Conservation (phyloP, 2,113 vertebrate species). For the Lutjanus erythropterus region DNA sequence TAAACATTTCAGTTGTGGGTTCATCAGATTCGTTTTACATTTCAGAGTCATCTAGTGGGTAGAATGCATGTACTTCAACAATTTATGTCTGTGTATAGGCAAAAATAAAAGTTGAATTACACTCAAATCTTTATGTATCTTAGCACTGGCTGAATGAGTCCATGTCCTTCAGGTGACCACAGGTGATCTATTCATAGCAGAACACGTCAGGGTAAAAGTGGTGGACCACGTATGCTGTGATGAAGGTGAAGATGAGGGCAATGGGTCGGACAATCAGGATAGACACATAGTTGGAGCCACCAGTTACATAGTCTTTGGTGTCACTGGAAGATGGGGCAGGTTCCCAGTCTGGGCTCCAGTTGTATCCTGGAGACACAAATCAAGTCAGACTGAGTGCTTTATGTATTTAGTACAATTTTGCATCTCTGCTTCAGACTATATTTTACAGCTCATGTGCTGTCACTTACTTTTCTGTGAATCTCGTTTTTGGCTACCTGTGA, state of each 20-base stretch:
- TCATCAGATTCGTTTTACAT: too few species aligned
- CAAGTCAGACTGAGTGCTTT: not conserved
- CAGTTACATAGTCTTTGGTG: too few species aligned
- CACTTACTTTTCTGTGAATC: conserved; percentile 82
- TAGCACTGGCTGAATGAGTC: not conserved
- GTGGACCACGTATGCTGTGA: conserved; percentile 58
- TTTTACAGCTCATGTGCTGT: not conserved
- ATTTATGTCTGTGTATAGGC: not conserved
- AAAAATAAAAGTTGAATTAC: not conserved
- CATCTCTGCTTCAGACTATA: too few species aligned
- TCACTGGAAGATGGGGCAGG: not conserved
- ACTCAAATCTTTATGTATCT: not conserved
- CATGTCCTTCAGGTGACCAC: not conserved
- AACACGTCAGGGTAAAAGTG: conserved; percentile 75
- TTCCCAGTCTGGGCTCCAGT: conserved; percentile 81
- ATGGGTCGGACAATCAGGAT: conserved; percentile 75
- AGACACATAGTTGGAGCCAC: conserved; percentile 45
- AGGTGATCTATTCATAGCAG: conserved; percentile 73
- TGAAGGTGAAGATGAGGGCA: conserved; percentile 58
- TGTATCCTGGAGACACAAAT: conserved; percentile 30
- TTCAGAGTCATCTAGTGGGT: too few species aligned
- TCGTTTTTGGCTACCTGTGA: conserved; percentile 78
- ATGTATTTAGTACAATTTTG: too few species aligned
- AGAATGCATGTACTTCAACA: not conserved
- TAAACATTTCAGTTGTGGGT: too few species aligned